These are phyloP conservation scores for Darevskia nairensis DNA, from an alignment of 2,797 vertebrate species.

Conservation along the genomic window DNA sequence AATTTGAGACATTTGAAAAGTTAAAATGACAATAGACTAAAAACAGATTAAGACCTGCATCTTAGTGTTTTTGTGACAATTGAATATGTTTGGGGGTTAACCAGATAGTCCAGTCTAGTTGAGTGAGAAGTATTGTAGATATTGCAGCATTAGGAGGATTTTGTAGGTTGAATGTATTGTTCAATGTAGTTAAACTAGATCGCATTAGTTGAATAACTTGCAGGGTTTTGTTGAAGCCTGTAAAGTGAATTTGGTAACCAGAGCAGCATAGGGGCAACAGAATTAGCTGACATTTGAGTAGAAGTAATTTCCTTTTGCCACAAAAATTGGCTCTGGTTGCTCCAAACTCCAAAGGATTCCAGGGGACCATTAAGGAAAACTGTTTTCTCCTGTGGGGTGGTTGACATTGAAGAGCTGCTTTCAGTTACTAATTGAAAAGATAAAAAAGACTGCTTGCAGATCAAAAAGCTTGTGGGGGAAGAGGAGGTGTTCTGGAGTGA, in stretches of 20 bases:
- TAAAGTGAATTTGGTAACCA: not conserved
- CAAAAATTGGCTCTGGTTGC: not conserved
- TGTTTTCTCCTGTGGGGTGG: slow-evolving; percentile 28
- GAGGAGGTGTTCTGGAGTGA: slow-evolving; percentile 53
- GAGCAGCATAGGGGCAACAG: not conserved
- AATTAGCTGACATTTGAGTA: not conserved
- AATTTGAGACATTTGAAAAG: too few relatives aligned
- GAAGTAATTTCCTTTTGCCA: slow-evolving; percentile 11
- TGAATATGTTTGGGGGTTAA: not conserved
- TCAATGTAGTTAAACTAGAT: not conserved
- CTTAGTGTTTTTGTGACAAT: not conserved
- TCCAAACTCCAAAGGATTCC: slow-evolving; percentile 21
- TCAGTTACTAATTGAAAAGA: slow-evolving; percentile 39
- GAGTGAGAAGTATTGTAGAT: too few relatives aligned
- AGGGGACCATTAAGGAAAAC: slow-evolving; percentile 19
- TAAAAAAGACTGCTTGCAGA: slow-evolving; percentile 42
- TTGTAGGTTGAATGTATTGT: not conserved
- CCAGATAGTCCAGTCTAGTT: too few relatives aligned
- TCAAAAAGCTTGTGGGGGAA: slow-evolving; percentile 47
- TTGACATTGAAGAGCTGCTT: slow-evolving; percentile 34
- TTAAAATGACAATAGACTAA: too few relatives aligned
- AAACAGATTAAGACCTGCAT: too few relatives aligned
- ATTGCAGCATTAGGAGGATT: not conserved
- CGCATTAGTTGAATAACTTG: not conserved
- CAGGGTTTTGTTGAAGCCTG: not conserved